phyloP scores from a whole-genome alignment of 2,888 invertebrate species.

The Arge pagana region DNA sequence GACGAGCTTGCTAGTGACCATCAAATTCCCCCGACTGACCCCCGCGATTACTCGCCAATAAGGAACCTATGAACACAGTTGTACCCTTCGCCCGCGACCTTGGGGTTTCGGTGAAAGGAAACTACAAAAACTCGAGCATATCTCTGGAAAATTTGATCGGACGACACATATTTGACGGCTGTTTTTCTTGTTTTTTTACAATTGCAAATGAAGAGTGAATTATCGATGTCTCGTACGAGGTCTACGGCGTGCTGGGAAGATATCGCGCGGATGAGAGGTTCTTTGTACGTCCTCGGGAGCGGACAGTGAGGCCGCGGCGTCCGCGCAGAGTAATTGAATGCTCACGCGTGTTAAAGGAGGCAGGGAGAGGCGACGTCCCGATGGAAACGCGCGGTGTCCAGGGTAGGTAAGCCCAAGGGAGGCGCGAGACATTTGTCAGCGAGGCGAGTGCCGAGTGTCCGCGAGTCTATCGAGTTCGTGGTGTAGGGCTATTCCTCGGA shows the following conservation, averaged over 20 bases:
- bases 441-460: conserved; percentile 51
- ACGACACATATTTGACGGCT: too few relatives aligned
- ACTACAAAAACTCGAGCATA: too few relatives aligned
- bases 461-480: conserved; percentile 17
- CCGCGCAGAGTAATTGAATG: conserved; percentile 1
- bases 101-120: too few relatives aligned
- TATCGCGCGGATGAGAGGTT: conserved; percentile 25
- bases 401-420: conserved; percentile 44
- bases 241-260: too few relatives aligned
- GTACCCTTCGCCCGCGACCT: too few relatives aligned
- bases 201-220: too few relatives aligned
- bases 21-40: background rate
- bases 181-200: too few relatives aligned
- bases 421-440: conserved; percentile 56
- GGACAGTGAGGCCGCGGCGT: conserved; percentile 20
- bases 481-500: conserved; percentile 45
- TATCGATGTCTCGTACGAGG: too few relatives aligned
- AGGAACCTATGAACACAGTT: background rate
- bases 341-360: too few relatives aligned
- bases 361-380: too few relatives aligned
- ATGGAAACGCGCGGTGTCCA: too few relatives aligned
- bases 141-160: too few relatives aligned
- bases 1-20: conserved; percentile 2
- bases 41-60: conserved; percentile 2
- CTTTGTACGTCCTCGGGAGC: conserved; percentile 40